These are phyloP conservation scores for Cactoblastis cactorum DNA, from an alignment of 2,888 invertebrate species.

Conservation along the genomic window DNA sequence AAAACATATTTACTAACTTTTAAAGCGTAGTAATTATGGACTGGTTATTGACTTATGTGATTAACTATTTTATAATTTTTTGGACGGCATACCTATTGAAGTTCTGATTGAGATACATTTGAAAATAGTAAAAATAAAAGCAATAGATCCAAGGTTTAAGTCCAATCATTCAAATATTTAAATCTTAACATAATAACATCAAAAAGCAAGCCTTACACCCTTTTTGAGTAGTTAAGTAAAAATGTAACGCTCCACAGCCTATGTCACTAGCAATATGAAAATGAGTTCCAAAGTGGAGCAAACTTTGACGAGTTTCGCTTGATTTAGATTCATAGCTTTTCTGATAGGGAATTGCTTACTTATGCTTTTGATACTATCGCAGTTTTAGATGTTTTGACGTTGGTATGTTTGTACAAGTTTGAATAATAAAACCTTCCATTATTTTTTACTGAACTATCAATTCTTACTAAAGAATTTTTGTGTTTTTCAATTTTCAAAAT, in stretches of 20 bases:
- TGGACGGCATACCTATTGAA: too few species aligned
- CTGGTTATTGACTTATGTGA: too few species aligned
- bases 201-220: neutral
- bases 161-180: too few species aligned
- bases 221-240: neutral
- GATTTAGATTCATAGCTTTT: conserved; percentile 72
- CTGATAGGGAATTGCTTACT: conserved; percentile 54
- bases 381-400: conserved; percentile 19
- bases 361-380: conserved; percentile 43
- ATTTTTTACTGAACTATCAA: neutral
- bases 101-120: too few species aligned
- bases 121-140: too few species aligned
- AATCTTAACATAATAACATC: too few species aligned
- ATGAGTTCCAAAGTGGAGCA: conserved; percentile 61
- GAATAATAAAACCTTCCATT: neutral
- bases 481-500: too few species aligned
- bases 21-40: too few species aligned
- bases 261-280: conserved; percentile 55
- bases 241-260: conserved; percentile 29
- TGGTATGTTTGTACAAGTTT: neutral
- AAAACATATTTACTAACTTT: too few species aligned
- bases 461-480: neutral
- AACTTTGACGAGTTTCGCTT: conserved; percentile 67
- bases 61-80: too few species aligned
- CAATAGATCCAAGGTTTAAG: too few species aligned